These are phyloP conservation scores for Hippopotamus amphibius DNA, from an alignment of 2,113 vertebrate genomes.

Conservation along the genomic window DNA sequence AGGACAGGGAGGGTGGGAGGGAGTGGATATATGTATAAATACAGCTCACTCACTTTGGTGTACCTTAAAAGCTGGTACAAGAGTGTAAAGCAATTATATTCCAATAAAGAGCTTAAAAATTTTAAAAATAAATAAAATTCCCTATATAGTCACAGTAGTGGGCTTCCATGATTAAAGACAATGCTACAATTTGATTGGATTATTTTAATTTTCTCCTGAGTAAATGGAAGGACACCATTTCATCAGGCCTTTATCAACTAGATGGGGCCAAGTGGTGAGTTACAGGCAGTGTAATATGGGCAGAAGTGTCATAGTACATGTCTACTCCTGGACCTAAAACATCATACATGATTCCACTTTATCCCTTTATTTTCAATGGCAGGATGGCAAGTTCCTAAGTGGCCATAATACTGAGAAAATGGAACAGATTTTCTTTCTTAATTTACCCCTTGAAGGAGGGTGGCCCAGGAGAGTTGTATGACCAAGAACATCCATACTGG, in stretches of 20 bases:
- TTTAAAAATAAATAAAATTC: neutral
- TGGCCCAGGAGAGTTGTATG: neutral
- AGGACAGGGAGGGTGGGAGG: no score
- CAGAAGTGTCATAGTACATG: fast-evolving
- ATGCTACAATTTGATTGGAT: neutral
- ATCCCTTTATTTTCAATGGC: neutral
- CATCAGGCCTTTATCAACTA: neutral
- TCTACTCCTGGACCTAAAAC: fast-evolving
- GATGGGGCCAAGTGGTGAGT: neutral
- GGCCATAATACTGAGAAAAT: neutral
- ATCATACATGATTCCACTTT: neutral
- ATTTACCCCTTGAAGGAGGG: neutral
- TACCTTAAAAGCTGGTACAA: no score
- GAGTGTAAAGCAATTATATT: no score
- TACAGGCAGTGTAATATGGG: neutral
- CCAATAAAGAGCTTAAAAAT: no score
- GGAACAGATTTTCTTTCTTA: neutral
- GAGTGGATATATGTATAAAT: no score
- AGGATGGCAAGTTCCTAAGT: neutral
- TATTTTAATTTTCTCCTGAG: neutral
- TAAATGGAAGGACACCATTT: neutral
- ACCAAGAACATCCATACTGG: neutral
- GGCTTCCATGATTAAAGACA: neutral
- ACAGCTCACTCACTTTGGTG: no score
- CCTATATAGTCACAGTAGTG: neutral